Base-by-base conservation (phyloP, 2,888 invertebrate species). In the Chaitophorus viminalis region DNA sequence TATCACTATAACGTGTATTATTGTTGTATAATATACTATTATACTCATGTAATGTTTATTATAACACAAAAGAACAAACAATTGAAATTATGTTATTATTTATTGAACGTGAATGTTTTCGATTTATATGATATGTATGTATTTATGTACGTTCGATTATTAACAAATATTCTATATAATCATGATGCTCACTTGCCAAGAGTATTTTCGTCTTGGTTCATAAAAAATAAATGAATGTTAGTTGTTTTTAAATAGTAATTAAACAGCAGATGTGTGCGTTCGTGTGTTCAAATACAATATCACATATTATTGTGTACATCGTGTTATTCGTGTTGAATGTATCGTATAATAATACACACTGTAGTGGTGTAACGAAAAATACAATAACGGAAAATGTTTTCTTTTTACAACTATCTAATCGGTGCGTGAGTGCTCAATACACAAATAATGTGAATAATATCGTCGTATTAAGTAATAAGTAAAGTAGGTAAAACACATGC, bases 151-250 rank as follows among this genome's bases (percentile, higher is more conserved):
- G 11, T 46, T 46, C 46, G 82, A 72, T 82, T 72, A 46, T 46
- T 39, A 72, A 82, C 33, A 82, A 82, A 82, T 82, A 70, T 82
- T 46, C 8, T 52, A 72, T 82, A 33, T 36, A 54, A 72, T 72
- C 31, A 18, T 54, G 52, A 54, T 52, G 52, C 33, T 25, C 29
- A 21, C 60, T 75, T 83, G 83, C 83, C 83, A 83, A 83, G 83
- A 83, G 36, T 83, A 83, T 83, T 83, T 83, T 75, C 74, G 74
- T 83, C 83, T 83, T 83, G 54, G 74, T 83, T 29, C 83, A 21
- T 83, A 83, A 83, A 83, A 83, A 54, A 36, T 74, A 83, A 83
- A 83, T 75, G 72, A 83, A 83, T 33, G 83, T 72, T 82, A 82
- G 72, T 82, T 72, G 82, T 83, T 83, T 82, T 75, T 83, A 83